phyloP scores from a whole-genome alignment of 2,797 vertebrate genomes.

The Phoeniculus purpureus region DNA sequence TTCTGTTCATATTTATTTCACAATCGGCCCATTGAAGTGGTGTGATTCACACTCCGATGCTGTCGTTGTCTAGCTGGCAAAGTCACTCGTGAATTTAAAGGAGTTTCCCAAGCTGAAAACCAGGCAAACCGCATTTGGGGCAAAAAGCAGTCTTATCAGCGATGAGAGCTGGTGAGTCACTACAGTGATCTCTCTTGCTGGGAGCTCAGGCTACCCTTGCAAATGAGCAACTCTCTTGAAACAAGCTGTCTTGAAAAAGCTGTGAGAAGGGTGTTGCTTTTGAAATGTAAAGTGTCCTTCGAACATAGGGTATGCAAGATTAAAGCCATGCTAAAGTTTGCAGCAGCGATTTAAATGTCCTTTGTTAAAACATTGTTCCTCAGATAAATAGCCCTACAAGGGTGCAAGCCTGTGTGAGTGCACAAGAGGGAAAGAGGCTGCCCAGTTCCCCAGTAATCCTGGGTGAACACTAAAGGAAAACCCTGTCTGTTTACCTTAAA shows the following conservation, averaged over 20 bases:
- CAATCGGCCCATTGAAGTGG: slow-evolving; percentile 65
- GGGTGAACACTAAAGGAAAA: slow-evolving; percentile 14
- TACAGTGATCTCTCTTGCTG: slow-evolving; percentile 23
- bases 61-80: slow-evolving; percentile 57
- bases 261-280: slow-evolving; percentile 4
- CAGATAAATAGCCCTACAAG: not conserved
- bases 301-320: slow-evolving; percentile 20
- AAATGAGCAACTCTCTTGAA: slow-evolving; percentile 44
- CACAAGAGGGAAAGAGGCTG: not conserved
- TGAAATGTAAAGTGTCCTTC: slow-evolving; percentile 53
- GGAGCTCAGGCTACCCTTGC: slow-evolving; percentile 10
- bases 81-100: slow-evolving; percentile 63
- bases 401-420: not conserved
- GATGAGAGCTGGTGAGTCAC: slow-evolving; percentile 17
- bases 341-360: slow-evolving; percentile 1
- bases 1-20: slow-evolving; percentile 71
- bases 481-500: not conserved
- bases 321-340: slow-evolving; percentile 9
- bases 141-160: slow-evolving; percentile 49
- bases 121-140: slow-evolving; percentile 13
- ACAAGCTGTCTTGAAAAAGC: slow-evolving; percentile 16
- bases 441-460: not conserved
- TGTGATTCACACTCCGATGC: slow-evolving; percentile 66
- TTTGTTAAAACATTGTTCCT: slow-evolving; percentile 37
- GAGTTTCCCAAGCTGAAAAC: slow-evolving; percentile 65